Evolutionary conservation across 2,797 vertebrate genomes (phyloP).

Genomic region (Iguana delicatissima): DNA sequence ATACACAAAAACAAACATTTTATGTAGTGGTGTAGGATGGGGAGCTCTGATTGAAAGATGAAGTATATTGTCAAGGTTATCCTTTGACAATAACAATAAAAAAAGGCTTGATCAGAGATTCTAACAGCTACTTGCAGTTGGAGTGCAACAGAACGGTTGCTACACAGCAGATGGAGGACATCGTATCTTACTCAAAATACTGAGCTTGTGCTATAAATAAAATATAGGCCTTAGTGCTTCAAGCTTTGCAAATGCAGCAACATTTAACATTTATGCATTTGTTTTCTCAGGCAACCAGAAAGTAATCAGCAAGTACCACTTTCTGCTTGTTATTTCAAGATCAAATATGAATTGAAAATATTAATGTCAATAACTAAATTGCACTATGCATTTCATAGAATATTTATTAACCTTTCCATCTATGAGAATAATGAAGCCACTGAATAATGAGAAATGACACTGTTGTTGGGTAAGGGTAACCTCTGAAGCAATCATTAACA

Average conservation of each 20-base stretch:
- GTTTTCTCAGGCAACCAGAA: conserved; percentile 61
- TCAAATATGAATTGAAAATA: conserved; percentile 76
- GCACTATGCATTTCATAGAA: conserved; percentile 42
- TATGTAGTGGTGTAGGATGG: neutral
- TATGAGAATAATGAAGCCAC: conserved; percentile 31
- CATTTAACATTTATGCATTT: conserved; percentile 62
- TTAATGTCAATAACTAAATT: conserved; percentile 70
- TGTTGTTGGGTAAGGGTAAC: conserved; percentile 23
- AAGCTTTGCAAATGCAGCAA: conserved; percentile 60
- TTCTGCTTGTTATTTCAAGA: conserved; percentile 67
- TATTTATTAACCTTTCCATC: conserved; percentile 68
- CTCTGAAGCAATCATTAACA: conserved; percentile 29
- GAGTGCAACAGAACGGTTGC: conserved; percentile 45
- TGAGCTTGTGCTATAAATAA: conserved; percentile 71
- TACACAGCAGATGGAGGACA: conserved; percentile 59
- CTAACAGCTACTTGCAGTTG: conserved; percentile 39
- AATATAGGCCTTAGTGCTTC: conserved; percentile 57
- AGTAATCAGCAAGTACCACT: conserved; percentile 56
- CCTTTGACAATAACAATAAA: conserved; percentile 62
- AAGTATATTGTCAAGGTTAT: conserved; percentile 19
- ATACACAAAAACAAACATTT: neutral
- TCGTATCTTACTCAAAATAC: conserved; percentile 44
- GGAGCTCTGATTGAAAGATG: conserved; percentile 44
- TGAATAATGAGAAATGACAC: conserved; percentile 24
- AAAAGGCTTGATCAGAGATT: conserved; percentile 46